A percentile compares a stretch with the other conserved stretches of the same genome.
These are phyloP conservation scores for cattle (Bos taurus) DNA, from an alignment of 2,113 vertebrate species.

Conservation along the genomic window ARS-UCD2.0 NC_082638.1:41501-42000, in stretches of 20 bases:
- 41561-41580: rapidly evolving
- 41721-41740: conserved; percentile 84
- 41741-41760: not conserved
- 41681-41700: conserved; percentile 83
- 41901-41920: not conserved
- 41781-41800: not conserved
- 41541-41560: not conserved
- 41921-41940: not conserved
- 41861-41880: not conserved
- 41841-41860: too few relatives aligned
- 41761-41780: not conserved
- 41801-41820: not conserved
- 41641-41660: not conserved
- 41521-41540: not conserved
- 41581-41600: not conserved
- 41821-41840: rapidly evolving
- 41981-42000: rapidly evolving
- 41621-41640: rapidly evolving
- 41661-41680: not conserved
- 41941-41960: not conserved
- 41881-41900: not conserved
- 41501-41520: not conserved
- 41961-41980: not conserved
- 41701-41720: conserved; percentile 85
- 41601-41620: rapidly evolving